Conservation (phyloP, 2,113 vertebrate species). For the Coracopsis vasa region DNA sequence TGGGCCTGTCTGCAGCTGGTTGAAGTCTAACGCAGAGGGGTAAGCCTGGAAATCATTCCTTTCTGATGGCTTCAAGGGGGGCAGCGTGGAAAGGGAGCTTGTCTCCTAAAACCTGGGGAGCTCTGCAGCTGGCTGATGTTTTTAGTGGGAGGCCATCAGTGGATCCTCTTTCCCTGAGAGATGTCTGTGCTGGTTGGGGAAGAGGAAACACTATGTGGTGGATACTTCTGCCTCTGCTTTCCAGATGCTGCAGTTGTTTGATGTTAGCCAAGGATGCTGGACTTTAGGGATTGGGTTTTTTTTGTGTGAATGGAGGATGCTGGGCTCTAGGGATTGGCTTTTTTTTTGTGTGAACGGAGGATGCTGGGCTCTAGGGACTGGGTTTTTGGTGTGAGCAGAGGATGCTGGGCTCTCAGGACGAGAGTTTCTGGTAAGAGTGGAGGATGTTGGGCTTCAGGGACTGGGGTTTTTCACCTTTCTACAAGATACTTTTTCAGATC, state of each 20-base stretch:
- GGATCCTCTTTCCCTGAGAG: not conserved
- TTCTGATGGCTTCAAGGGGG: not conserved
- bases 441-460: not conserved
- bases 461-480: not conserved
- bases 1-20: conserved; percentile 50
- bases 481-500: not conserved
- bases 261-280: not conserved
- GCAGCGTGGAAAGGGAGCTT: not conserved
- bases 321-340: not conserved
- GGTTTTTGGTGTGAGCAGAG: rapidly evolving
- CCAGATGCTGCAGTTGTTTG: not conserved
- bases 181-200: not conserved
- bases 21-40: conserved; percentile 18
- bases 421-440: not conserved
- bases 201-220: not conserved
- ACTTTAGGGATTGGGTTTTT: not conserved
- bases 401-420: not conserved
- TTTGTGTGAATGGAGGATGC: not conserved
- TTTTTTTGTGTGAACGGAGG: too few relatives aligned
- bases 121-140: not conserved
- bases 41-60: conserved; percentile 55
- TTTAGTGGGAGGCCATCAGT: not conserved
- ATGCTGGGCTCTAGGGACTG: not conserved
- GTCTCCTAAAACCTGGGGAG: not conserved
- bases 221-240: not conserved